These are phyloP conservation scores for Anguilla anguilla DNA, from an alignment of 2,797 vertebrate genomes.

Conservation along the genomic window DNA sequence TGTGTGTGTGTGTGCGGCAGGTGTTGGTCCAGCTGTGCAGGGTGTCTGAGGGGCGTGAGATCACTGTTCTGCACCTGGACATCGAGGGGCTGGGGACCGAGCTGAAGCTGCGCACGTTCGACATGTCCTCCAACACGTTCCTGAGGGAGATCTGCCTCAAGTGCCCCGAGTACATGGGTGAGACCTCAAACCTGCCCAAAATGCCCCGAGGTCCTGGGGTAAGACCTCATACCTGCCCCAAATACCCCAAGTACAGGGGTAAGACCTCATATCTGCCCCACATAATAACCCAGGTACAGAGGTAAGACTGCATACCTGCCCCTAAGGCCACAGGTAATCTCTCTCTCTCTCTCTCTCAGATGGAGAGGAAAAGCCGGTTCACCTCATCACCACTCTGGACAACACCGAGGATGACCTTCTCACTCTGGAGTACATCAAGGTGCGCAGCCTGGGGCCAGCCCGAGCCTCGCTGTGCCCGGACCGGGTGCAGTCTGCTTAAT, in stretches of 20 bases:
- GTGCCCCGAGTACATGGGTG: slow-evolving; percentile 91
- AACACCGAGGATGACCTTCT: slow-evolving; percentile 90
- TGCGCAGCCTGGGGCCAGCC: slow-evolving; percentile 48
- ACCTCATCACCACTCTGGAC: slow-evolving; percentile 92
- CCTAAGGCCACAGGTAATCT: background rate
- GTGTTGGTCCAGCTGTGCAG: slow-evolving; percentile 87
- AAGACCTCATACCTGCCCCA: background rate
- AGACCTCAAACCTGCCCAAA: slow-evolving; percentile 43
- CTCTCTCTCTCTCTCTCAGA: slow-evolving; percentile 69
- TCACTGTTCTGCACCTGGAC: slow-evolving; percentile 81
- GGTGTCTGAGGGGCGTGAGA: slow-evolving; percentile 71
- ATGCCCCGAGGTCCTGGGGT: background rate
- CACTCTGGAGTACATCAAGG: slow-evolving; percentile 88
- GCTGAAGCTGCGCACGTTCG: slow-evolving; percentile 84
- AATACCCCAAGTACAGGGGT: background rate
- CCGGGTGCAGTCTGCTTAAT: background rate
- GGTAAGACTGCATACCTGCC: background rate
- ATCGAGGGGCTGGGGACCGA: slow-evolving; percentile 88
- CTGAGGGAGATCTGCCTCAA: slow-evolving; percentile 89
- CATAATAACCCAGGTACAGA: background rate
- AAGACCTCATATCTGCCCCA: background rate
- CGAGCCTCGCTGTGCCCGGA: background rate
- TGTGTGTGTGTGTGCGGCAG: slow-evolving; percentile 57
- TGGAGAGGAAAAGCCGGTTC: slow-evolving; percentile 84
- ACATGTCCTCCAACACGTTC: slow-evolving; percentile 87